Evolutionary conservation across 2,797 vertebrate genomes (phyloP).

Genomic region (Scolopax bukidnonensis): DNA sequence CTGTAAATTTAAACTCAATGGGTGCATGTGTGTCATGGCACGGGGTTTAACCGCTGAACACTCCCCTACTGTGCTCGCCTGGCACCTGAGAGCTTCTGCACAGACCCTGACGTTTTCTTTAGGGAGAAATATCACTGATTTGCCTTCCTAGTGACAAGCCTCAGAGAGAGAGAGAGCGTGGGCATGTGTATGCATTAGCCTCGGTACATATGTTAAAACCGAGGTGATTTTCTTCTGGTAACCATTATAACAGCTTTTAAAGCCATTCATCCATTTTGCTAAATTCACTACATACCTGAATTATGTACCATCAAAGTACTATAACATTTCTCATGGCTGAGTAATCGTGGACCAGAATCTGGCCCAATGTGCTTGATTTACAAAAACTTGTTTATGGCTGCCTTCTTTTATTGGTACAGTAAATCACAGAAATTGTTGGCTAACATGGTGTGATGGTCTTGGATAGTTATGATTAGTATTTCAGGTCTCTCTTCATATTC

Average conservation of each 20-base stretch:
- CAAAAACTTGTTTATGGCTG: not conserved
- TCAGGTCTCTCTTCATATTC: not conserved
- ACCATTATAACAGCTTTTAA: not conserved
- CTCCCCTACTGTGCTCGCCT: fast-evolving
- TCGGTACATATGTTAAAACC: not conserved
- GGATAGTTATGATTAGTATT: not conserved
- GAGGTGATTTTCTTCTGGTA: not conserved
- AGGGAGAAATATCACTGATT: not conserved
- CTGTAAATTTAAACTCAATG: not conserved
- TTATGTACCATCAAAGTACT: not conserved
- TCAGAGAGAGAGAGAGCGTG: fast-evolving
- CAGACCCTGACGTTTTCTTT: not conserved
- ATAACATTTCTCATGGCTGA: not conserved
- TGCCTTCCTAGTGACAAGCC: not conserved
- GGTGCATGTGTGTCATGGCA: not conserved
- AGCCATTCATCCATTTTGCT: not conserved
- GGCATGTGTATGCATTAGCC: not conserved
- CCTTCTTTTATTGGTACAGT: not conserved
- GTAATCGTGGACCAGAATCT: not conserved
- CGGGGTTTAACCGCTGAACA: fast-evolving
- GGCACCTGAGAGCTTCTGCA: not conserved
- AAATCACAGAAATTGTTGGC: not conserved
- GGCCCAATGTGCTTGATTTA: not conserved
- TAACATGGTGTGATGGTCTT: not conserved
- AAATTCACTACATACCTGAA: not conserved